Base-by-base conservation (phyloP, 2,797 vertebrate species). In the Antennarius maculatus region DNA sequence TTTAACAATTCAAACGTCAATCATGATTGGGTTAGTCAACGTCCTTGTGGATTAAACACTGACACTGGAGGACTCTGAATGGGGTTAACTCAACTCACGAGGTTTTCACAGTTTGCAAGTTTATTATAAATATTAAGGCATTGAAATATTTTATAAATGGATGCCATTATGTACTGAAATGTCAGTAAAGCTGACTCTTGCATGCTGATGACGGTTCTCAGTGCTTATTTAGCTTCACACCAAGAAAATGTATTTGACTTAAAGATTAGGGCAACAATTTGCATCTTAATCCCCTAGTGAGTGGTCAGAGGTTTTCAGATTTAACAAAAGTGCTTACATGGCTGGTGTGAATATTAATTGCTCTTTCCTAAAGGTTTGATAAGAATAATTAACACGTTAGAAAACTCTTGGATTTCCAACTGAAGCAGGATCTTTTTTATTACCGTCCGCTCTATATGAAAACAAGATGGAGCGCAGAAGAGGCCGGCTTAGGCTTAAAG, bases 241-340 rank as follows among this genome's bases (percentile, higher is more conserved):
- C 54, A 61, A 60, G 60, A 75, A 71, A 76, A 69, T 75, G 75
- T 75, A 71, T 85, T 86, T 80, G 58, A 76, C 74, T 69, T n/a
- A 45, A 65, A 85, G 87, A 86, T 86, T 86, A 89, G 63, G 50
- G 69, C 61, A 77, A 84, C 69, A 68, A 82, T 89, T 87, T 89
- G 78, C 83, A 87, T 88, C 51, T 50, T 84, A 88, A 89, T 83
- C 82, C 74, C 37, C 45, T 56, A 59, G 51, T 56, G 57, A 76
- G 54, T 50, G 72, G 81, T 74, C 74, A 70, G 76, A 66, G 82
- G 61, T 71, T 66, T 67, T 52, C 54, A 10, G 48, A 73, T 57
- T 13, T 62, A 74, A 82, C 65, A 71, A 76, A 86, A 86, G 72
- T 81, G 82, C 85, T 83, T 81, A 79, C 85, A 81, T 47, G 61